Evolutionary conservation across 2,888 invertebrate genomes (phyloP), one percentile per base, ranked within the genome.

Genomic region (Caenorhabditis sp.): DNA sequence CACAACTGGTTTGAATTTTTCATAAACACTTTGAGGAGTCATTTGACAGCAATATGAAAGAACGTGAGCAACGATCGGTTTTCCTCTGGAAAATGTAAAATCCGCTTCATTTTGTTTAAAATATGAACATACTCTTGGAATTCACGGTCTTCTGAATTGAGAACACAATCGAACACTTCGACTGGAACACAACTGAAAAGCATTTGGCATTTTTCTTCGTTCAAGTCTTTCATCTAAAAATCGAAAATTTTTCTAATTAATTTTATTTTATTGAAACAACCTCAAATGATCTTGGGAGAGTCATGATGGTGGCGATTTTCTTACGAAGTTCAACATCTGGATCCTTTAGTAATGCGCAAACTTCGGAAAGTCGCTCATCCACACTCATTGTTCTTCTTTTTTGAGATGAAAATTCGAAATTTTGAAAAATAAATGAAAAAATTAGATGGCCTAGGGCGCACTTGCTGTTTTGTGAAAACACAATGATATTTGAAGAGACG

Each of bases 1-100:
- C 26, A 70, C 31, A 3, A 61, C 23, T n/a, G 65, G 58, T 27
- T 70, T 70, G 65, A 59, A 70, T 27, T 65, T 70, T 36, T 20
- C n/a, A 43, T 65, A 27, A 4, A 65, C 54, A 21, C 36, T 43
- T 14, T 50, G 31, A 21, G 57, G 21, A 0, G 70, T 65, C 27
- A 21, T 36, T 53, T 70, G 65, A 27, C 26, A 25, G 21, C 58
- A 20, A 50, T 57, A 70, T n/a, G 25, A 25, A 20, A 70, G 21
- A 14, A 70, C 58, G 56, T 70, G 70, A 7, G 62, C 58, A 17
- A 70, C 14, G 12, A 62, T 20, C 3, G 70, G 65, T 5, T 62
- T 64, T 3, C 23, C 21, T 12, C 70, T 70, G 70, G 8, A 70
- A 49, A 49, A 50, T 20, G 17, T 21, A 10, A 26, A 2, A 27